phyloP scores from a whole-genome alignment of 1,140 invertebrate genomes.

The Mizuhopecten yessoensis region DNA sequence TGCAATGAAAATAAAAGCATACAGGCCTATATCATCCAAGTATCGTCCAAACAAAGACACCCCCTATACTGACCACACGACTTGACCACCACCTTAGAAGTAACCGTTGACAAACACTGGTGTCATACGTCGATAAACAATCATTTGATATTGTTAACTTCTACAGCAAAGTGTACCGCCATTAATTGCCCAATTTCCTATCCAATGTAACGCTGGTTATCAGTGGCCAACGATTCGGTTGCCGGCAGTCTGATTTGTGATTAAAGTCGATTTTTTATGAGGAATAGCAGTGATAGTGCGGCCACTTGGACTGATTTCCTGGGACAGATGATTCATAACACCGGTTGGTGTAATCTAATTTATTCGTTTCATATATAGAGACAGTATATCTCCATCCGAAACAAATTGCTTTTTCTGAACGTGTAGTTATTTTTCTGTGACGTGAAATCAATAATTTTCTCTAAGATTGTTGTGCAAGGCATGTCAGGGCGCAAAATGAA shows the following conservation, averaged over 20 bases:
- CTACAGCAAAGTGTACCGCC: not conserved
- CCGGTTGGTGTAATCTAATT: slow-evolving; percentile 10
- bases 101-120: not conserved
- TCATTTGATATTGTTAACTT: slow-evolving; percentile 1
- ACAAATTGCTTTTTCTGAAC: slow-evolving; percentile 28
- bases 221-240: not conserved
- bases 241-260: slow-evolving; percentile 23
- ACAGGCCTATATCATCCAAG: no score
- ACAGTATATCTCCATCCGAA: not conserved
- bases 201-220: not conserved
- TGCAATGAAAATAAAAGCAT: no score
- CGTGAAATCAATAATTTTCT: slow-evolving; percentile 14
- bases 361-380: slow-evolving; percentile 32
- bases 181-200: slow-evolving; percentile 12
- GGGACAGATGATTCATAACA: slow-evolving; percentile 33
- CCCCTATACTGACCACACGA: no score
- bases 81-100: not conserved
- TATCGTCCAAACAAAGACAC: not conserved
- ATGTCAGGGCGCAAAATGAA: not conserved
- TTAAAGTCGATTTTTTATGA: slow-evolving; percentile 37
- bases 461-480: slow-evolving; percentile 37
- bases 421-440: slow-evolving; percentile 34
- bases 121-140: not conserved
- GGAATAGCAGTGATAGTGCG: not conserved
- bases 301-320: not conserved